Evolutionary conservation across 2,888 invertebrate species (phyloP).

Genomic region (Cerceris ruficornis): DNA sequence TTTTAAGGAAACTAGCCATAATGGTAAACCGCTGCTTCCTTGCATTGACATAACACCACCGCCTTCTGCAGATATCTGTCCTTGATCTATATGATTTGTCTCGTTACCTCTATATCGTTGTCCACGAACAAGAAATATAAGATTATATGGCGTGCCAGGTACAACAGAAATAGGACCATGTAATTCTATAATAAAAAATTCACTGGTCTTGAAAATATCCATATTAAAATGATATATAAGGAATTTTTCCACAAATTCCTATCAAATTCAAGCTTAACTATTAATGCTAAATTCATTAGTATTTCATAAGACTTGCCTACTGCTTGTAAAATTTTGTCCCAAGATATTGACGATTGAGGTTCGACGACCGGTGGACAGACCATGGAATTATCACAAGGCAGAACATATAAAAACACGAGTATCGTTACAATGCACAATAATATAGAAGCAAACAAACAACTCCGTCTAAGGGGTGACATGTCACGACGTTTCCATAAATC

Average conservation of each 20-base stretch:
- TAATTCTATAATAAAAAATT: conserved; percentile 73
- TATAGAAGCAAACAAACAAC: conserved; percentile 88
- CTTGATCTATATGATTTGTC: conserved; percentile 68
- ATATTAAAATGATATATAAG: background rate
- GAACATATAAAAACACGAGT: conserved; percentile 88
- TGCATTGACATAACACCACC: conserved; percentile 88
- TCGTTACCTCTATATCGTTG: conserved; percentile 71
- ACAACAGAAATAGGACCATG: conserved; percentile 76
- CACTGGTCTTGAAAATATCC: background rate
- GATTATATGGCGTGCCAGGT: conserved; percentile 82
- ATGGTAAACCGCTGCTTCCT: conserved; percentile 87
- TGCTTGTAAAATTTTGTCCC: conserved; percentile 80
- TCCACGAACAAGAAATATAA: conserved; percentile 89
- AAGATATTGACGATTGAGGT: conserved; percentile 74
- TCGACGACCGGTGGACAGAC: conserved; percentile 83
- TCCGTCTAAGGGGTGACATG: conserved; percentile 87
- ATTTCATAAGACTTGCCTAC: conserved; percentile 74
- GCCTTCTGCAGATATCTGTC: conserved; percentile 81
- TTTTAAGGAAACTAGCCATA: conserved; percentile 88
- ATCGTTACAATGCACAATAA: conserved; percentile 88
- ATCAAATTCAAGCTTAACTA: background rate
- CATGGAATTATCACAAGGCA: conserved; percentile 88
- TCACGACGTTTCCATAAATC: conserved; percentile 77
- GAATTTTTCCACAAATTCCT: background rate
- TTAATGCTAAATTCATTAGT: background rate